phyloP scores from a whole-genome alignment of 2,113 vertebrate genomes.

The Eptesicus fuscus region DNA sequence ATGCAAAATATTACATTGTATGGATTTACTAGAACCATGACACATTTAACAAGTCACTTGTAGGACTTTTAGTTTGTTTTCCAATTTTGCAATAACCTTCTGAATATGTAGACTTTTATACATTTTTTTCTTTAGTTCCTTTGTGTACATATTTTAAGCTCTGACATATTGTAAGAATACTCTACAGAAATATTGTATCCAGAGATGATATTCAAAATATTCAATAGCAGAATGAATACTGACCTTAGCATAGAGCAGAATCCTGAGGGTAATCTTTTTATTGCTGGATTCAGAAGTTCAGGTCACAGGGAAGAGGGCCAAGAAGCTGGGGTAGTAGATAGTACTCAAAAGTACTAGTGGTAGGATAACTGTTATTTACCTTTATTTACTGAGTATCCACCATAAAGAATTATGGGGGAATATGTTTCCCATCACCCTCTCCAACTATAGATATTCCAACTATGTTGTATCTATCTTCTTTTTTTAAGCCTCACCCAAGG shows the following conservation, averaged over 20 bases:
- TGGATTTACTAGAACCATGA: neutral
- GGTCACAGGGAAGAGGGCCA: neutral
- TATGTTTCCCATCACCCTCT: neutral
- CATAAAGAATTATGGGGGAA: neutral
- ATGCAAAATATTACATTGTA: neutral
- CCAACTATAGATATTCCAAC: neutral
- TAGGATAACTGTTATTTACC: neutral
- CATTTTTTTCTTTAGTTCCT: constrained; percentile 12
- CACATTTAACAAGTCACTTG: neutral
- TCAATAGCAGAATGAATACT: neutral
- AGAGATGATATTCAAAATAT: neutral
- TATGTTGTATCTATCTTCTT: neutral
- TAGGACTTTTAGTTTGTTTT: constrained; percentile 18
- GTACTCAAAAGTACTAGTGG: neutral
- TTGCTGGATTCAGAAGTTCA: neutral
- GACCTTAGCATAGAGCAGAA: neutral
- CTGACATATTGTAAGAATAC: neutral
- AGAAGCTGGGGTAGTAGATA: neutral
- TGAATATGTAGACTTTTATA: neutral
- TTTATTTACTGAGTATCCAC: neutral
- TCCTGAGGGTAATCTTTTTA: neutral
- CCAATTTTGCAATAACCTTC: neutral
- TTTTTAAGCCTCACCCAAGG: too few species aligned
- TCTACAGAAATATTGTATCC: neutral
- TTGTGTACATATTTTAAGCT: neutral